Percentiles rank a stretch among this genome's conserved stretches.
phyloP scores from a whole-genome alignment of 2,797 vertebrate genomes.

The Amniataba percoides region DNA sequence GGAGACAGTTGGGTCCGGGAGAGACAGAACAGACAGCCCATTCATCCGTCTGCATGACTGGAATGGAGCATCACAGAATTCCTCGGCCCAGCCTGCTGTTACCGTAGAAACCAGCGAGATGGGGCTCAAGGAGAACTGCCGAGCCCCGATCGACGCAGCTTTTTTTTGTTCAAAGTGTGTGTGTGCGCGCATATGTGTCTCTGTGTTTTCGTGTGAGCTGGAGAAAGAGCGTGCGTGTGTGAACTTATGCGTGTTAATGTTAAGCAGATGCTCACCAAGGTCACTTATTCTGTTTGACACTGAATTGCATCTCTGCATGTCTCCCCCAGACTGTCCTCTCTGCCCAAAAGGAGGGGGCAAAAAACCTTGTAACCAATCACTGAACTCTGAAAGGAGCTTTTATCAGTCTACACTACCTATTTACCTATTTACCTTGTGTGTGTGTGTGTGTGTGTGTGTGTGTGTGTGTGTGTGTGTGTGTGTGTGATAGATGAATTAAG shows the following conservation, averaged over 20 bases:
- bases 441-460: slow-evolving; percentile 25
- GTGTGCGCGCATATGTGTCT: background rate
- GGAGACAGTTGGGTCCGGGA: slow-evolving; percentile 61
- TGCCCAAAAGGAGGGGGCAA: slow-evolving; percentile 8
- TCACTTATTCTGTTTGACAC: slow-evolving; percentile 62
- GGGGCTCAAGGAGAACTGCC: slow-evolving; percentile 56
- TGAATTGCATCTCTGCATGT: slow-evolving; percentile 49
- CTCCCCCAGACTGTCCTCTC: slow-evolving; percentile 29
- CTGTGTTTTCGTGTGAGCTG: slow-evolving; percentile 32
- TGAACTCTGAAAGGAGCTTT: slow-evolving; percentile 62
- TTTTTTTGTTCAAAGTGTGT: slow-evolving; percentile 18
- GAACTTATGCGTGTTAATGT: slow-evolving; percentile 50
- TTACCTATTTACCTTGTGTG: slow-evolving; percentile 62
- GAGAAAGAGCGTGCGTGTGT: slow-evolving; percentile 21
- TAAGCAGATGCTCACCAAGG: slow-evolving; percentile 61
- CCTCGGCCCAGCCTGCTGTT: slow-evolving; percentile 73
- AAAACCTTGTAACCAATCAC: slow-evolving; percentile 54
- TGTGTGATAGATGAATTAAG: slow-evolving; percentile 28
- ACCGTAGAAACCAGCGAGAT: slow-evolving; percentile 78
- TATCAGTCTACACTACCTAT: slow-evolving; percentile 66
- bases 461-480: slow-evolving; percentile 26
- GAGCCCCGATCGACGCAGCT: slow-evolving; percentile 58
- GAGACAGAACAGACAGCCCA: slow-evolving; percentile 79
- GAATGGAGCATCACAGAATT: slow-evolving; percentile 78
- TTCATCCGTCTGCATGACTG: slow-evolving; percentile 80